Evolutionary conservation across 2,113 vertebrate species (phyloP).

Genomic region (zebrafish (Danio rerio)): GRCz12tu NC_133184.1:1790001-1790500

Average conservation of each 20-base stretch:
- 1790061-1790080: slow-evolving; percentile 45
- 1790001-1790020: slow-evolving; percentile 58
- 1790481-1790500: too few species aligned
- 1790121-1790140: slow-evolving; percentile 70
- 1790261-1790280: slow-evolving; percentile 74
- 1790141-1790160: slow-evolving; percentile 74
- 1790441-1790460: too few species aligned
- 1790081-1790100: slow-evolving; percentile 53
- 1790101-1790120: slow-evolving; percentile 68
- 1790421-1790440: too few species aligned
- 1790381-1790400: not conserved
- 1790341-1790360: slow-evolving; percentile 21
- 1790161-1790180: slow-evolving; percentile 67
- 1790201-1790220: slow-evolving; percentile 70
- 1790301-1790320: slow-evolving; percentile 1
- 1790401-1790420: not conserved
- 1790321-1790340: slow-evolving; percentile 23
- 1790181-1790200: slow-evolving; percentile 80
- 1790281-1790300: not conserved
- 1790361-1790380: not conserved
- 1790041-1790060: slow-evolving; percentile 38
- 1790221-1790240: slow-evolving; percentile 75
- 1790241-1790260: slow-evolving; percentile 72
- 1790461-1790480: too few species aligned
- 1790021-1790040: slow-evolving; percentile 50